Evolutionary conservation across 2,797 vertebrate species (phyloP).

Genomic region (Yasuhikotakia modesta): DNA sequence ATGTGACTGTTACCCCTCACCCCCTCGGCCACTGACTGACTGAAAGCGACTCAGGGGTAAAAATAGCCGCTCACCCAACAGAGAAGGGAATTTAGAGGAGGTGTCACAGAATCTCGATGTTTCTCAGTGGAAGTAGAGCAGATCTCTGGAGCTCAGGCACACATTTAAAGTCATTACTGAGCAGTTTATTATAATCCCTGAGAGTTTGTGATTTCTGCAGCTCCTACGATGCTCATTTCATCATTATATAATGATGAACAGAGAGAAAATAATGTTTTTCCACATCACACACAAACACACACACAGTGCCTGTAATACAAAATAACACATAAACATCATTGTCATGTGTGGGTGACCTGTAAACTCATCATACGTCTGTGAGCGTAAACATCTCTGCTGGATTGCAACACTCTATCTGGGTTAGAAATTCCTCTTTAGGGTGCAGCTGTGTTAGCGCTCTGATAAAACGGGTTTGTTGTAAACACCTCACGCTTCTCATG

Average conservation of each 20-base stretch:
- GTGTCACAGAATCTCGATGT: conserved; percentile 26
- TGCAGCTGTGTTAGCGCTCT: background rate
- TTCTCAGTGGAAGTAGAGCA: conserved; percentile 46
- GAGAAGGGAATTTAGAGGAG: conserved; percentile 23
- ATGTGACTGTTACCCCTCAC: conserved; percentile 20
- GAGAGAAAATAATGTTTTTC: no score
- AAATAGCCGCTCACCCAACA: conserved; percentile 49
- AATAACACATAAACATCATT: no score
- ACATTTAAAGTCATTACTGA: conserved; percentile 34
- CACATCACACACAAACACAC: no score
- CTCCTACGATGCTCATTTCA: no score
- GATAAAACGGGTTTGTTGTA: conserved; percentile 31
- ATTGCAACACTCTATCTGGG: background rate
- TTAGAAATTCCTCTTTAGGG: conserved; percentile 43
- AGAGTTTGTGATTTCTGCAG: background rate
- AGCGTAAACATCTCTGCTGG: background rate
- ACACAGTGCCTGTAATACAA: no score
- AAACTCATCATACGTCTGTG: no score
- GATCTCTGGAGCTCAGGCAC: conserved; percentile 49
- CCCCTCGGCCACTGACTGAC: conserved; percentile 33
- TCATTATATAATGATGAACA: no score
- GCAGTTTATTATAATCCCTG: no score
- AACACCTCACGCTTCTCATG: background rate
- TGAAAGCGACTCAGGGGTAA: conserved; percentile 41
- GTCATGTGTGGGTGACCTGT: no score